phyloP scores from a whole-genome alignment of 2,113 vertebrate species.

The western clawed frog (Xenopus tropicalis) region UCB_Xtro_10.0 CM004445.2:80254501-80255000 shows the following conservation, averaged over 20 bases:
- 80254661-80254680: slow-evolving; percentile 90
- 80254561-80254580: too few relatives aligned
- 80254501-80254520: too few relatives aligned
- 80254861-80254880: not conserved
- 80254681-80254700: slow-evolving; percentile 93
- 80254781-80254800: too few relatives aligned
- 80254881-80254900: slow-evolving; percentile 90
- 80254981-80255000: slow-evolving; percentile 94
- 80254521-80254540: too few relatives aligned
- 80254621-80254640: too few relatives aligned
- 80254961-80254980: slow-evolving; percentile 98
- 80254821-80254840: too few relatives aligned
- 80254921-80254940: slow-evolving; percentile 92
- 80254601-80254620: too few relatives aligned
- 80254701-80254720: slow-evolving; percentile 95
- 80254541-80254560: too few relatives aligned
- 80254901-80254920: slow-evolving; percentile 98
- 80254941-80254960: slow-evolving; percentile 90
- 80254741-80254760: slow-evolving; percentile 46
- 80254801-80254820: too few relatives aligned
- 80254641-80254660: too few relatives aligned
- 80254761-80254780: not conserved
- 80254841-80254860: too few relatives aligned
- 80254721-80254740: slow-evolving; percentile 97
- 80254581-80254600: too few relatives aligned